Evolutionary conservation across 2,888 invertebrate genomes (phyloP).

Genomic region (Adelphocoris suturalis): DNA sequence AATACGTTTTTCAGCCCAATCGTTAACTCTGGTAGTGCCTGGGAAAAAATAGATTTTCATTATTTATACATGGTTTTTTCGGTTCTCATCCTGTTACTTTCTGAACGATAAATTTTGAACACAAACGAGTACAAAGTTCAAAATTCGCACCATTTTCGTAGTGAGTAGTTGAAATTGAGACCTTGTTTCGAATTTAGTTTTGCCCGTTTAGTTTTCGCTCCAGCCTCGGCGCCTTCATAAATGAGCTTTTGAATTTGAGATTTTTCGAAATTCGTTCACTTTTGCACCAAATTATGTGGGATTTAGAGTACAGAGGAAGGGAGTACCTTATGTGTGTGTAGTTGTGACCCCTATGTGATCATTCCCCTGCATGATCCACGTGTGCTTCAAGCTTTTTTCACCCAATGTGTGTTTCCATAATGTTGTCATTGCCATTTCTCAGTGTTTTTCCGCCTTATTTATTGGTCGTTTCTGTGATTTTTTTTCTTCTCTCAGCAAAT

Average conservation of each 20-base stretch:
- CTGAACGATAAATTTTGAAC: background rate
- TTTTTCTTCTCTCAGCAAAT: background rate
- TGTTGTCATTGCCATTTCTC: background rate
- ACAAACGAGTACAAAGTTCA: background rate
- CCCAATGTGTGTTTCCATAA: background rate
- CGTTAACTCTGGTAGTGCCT: slow-evolving; percentile 1
- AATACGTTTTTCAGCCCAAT: background rate
- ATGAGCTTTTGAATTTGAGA: background rate
- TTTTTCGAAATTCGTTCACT: slow-evolving; percentile 4
- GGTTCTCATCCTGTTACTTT: background rate
- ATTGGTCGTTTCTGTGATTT: slow-evolving; percentile 12
- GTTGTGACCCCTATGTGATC: slow-evolving; percentile 52
- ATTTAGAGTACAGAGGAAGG: slow-evolving; percentile 35
- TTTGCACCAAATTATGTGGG: background rate
- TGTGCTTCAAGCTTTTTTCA: slow-evolving; percentile 32
- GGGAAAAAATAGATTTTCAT: background rate
- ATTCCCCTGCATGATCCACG: slow-evolving; percentile 46
- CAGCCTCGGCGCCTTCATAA: background rate
- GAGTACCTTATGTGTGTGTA: slow-evolving; percentile 52
- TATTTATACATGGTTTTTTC: background rate
- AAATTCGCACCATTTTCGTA: background rate
- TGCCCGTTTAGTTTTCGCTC: slow-evolving; percentile 33
- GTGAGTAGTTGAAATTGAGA: slow-evolving; percentile 2
- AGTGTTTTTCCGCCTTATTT: slow-evolving; percentile 1
- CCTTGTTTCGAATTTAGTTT: background rate